A percentile compares a stretch with the other conserved stretches of the same genome.
Conservation (phyloP, 2,888 invertebrate genomes). For the Melinaea marsaeus region DNA sequence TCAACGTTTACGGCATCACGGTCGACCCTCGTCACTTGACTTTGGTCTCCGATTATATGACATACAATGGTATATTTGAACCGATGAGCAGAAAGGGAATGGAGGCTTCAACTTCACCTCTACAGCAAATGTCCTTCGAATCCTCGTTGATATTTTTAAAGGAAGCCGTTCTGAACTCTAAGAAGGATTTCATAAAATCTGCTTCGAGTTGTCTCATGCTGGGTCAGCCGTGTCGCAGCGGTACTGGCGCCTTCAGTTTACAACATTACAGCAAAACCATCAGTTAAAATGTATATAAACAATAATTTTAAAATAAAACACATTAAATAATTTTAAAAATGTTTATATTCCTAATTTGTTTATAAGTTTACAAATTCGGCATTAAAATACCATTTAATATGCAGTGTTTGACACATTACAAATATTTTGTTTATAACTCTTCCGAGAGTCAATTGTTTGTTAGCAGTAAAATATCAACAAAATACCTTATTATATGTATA, state of each 20-base stretch:
- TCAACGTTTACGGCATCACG: slow-evolving; percentile 96
- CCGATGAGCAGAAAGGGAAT: slow-evolving; percentile 95
- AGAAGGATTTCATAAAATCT: slow-evolving; percentile 85
- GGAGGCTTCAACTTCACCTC: slow-evolving; percentile 92
- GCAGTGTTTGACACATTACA: slow-evolving; percentile 32
- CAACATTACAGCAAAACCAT: slow-evolving; percentile 53
- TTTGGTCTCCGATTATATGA: slow-evolving; percentile 98
- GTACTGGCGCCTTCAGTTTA: slow-evolving; percentile 86
- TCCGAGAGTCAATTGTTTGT: slow-evolving; percentile 9
- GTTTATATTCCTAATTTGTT: slow-evolving; percentile 54
- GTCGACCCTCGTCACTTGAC: slow-evolving; percentile 96
- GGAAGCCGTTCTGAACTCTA: slow-evolving; percentile 84
- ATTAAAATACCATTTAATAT: slow-evolving; percentile 18
- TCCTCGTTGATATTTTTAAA: slow-evolving; percentile 92
- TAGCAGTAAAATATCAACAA: slow-evolving; percentile 18
- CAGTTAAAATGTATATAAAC: slow-evolving; percentile 26
- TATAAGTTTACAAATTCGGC: slow-evolving; percentile 39
- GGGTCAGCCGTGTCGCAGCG: slow-evolving; percentile 88
- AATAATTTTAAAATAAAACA: slow-evolving; percentile 24
- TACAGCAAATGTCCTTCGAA: slow-evolving; percentile 99
- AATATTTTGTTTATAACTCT: slow-evolving; percentile 14
- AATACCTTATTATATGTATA: slow-evolving; percentile 14
- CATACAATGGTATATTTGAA: slow-evolving; percentile 91
- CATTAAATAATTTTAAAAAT: slow-evolving; percentile 37
- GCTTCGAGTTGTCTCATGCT: slow-evolving; percentile 93